These are phyloP conservation scores for Matsumyia berberina DNA, from an alignment of 2,888 invertebrate species.

Conservation along the genomic window DNA sequence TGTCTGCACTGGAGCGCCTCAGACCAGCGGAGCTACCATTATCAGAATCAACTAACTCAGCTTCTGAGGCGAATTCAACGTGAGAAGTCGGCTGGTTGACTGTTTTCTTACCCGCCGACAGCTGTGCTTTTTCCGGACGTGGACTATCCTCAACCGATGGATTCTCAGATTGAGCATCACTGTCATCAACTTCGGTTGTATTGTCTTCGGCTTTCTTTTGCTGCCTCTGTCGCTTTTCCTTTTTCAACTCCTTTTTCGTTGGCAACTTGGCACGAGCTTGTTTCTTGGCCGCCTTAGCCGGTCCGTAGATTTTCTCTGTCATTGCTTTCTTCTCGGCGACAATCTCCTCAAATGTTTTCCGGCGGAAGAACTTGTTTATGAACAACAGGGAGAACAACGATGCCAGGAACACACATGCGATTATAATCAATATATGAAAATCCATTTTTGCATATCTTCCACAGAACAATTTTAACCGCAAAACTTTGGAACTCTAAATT, in stretches of 20 bases:
- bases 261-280: slow-evolving; percentile 79
- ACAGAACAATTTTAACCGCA: slow-evolving; percentile 54
- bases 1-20: slow-evolving; percentile 62
- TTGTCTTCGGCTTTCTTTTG: slow-evolving; percentile 78
- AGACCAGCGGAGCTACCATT: slow-evolving; percentile 52
- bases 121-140: slow-evolving; percentile 77
- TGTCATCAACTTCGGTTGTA: slow-evolving; percentile 78
- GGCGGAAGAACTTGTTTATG: slow-evolving; percentile 83
- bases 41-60: slow-evolving; percentile 80
- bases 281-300: slow-evolving; percentile 79
- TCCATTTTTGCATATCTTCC: slow-evolving; percentile 84
- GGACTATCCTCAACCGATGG: slow-evolving; percentile 79
- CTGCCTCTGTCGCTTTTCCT: slow-evolving; percentile 82
- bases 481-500: slow-evolving; percentile 47
- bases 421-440: slow-evolving; percentile 83
- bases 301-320: slow-evolving; percentile 83
- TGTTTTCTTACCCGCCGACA: slow-evolving; percentile 38
- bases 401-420: slow-evolving; percentile 83
- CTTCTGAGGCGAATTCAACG: slow-evolving; percentile 83
- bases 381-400: slow-evolving; percentile 83
- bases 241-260: slow-evolving; percentile 81
- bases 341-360: slow-evolving; percentile 84
- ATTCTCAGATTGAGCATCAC: slow-evolving; percentile 81
- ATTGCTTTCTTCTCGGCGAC: slow-evolving; percentile 83
- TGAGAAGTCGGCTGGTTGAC: slow-evolving; percentile 76